A percentile compares a stretch with the other conserved stretches of the same genome.
phyloP scores from a whole-genome alignment of 2,113 vertebrate genomes.

The Sialia sialis region DNA sequence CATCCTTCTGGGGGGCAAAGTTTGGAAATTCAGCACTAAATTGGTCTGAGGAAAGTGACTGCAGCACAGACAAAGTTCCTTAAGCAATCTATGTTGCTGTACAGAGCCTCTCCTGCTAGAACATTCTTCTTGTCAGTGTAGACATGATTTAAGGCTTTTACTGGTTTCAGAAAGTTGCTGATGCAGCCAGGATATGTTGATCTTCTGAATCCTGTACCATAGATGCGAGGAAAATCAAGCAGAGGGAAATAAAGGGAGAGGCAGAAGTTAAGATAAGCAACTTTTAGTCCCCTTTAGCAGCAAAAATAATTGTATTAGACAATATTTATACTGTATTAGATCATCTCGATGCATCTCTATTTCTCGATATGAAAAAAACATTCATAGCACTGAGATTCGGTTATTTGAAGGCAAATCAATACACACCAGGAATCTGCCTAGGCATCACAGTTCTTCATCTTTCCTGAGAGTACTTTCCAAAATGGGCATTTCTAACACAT shows the following conservation, averaged over 20 bases:
- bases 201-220: background rate
- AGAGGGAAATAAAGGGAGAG: background rate
- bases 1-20: background rate
- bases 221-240: background rate
- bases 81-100: background rate
- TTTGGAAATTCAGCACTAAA: background rate
- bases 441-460: background rate
- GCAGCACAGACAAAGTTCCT: background rate
- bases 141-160: background rate
- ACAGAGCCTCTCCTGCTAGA: background rate
- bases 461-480: background rate
- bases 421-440: background rate
- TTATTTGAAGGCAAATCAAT: background rate
- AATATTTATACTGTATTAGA: background rate
- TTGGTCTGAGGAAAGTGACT: background rate
- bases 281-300: background rate
- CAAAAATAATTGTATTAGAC: background rate
- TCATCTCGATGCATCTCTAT: background rate
- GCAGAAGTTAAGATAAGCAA: background rate
- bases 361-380: background rate
- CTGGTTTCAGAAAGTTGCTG: background rate
- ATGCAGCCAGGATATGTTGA: background rate
- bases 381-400: background rate
- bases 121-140: background rate
- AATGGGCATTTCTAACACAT: background rate